Base-by-base conservation (phyloP, 2,797 vertebrate species). In the Pseudopleuronectes americanus region DNA sequence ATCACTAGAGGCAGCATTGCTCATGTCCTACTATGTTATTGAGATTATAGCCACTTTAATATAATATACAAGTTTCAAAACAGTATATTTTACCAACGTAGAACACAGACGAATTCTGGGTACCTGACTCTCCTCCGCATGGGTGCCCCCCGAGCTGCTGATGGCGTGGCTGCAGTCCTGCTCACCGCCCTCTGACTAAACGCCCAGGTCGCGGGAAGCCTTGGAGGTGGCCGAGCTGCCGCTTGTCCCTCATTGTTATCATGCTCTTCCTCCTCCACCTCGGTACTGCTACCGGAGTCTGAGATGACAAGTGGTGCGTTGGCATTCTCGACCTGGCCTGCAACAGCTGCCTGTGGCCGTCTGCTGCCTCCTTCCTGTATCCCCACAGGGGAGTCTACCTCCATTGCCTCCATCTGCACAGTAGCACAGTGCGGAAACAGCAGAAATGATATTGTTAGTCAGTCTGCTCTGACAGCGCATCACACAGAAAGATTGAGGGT, bases 331-430 rank as follows among this genome's bases (percentile, higher is more conserved):
- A 52, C 58, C 51, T 10, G 76, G 16, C 4, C 55, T 19, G 52
- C 38, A n/a, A 52, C 53, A 2, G 47, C 64, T 1, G 13, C 24
- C 8, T 38, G 77, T 0, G 21, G 41, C 26, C 26, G 62, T 10
- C 23, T 14, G 16, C 71, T 23, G 10, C 41, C 48, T 38, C 48
- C 49, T 17, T 48, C 81, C 0, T 19, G 61, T 0, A 87, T 1
- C 36, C 62, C 88, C 0, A 82, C n/a, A 0, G 90, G 90, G 21
- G 93, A 67, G 62, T 97, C 95, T 24, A 95, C 91, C 61, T 98
- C 96, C 96, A 98, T 97, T 28, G 93, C 92, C 87, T 98, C 96
- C 93, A 95, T 92, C 87, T 88, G 74, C 13, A 62, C n/a, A 6
- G n/a, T 16, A 57, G 52, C 21, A 38, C 17, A 16, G 24, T 3